Percentiles rank a stretch among this genome's conserved stretches.
phyloP scores from a whole-genome alignment of 2,797 vertebrate genomes.

The Sebastes elongatus region DNA sequence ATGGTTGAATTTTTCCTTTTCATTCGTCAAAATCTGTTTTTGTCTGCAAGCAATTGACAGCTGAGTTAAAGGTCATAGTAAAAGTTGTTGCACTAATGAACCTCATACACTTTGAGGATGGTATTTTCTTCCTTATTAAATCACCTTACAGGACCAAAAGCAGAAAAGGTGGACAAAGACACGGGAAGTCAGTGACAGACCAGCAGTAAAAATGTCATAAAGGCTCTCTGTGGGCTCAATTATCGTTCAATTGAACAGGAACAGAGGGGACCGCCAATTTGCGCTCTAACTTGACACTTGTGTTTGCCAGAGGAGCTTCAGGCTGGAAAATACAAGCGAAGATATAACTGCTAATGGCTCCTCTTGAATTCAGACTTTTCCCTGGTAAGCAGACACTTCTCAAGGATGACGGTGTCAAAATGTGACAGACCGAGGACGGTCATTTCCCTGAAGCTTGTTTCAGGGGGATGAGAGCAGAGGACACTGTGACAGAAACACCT shows the following conservation, averaged over 20 bases:
- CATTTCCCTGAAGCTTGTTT: slow-evolving; percentile 32
- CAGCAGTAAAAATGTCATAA: slow-evolving; percentile 35
- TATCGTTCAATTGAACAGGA: slow-evolving; percentile 52
- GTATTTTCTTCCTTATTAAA: slow-evolving; percentile 14
- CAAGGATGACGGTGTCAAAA: slow-evolving; percentile 21
- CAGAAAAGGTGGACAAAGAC: slow-evolving; percentile 30
- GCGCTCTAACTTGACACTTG: slow-evolving; percentile 41
- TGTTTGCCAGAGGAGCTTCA: slow-evolving; percentile 41
- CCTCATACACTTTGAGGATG: not conserved
- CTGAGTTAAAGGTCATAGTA: slow-evolving; percentile 47
- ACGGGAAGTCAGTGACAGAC: slow-evolving; percentile 35
- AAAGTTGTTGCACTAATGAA: slow-evolving; percentile 44
- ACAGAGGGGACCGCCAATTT: slow-evolving; percentile 54
- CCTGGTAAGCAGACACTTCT: slow-evolving; percentile 3
- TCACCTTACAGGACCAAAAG: slow-evolving; percentile 6
- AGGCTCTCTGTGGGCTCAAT: slow-evolving; percentile 61
- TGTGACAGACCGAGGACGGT: slow-evolving; percentile 1
- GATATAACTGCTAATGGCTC: slow-evolving; percentile 40
- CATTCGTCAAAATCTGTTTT: not conserved
- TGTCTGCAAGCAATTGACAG: not conserved
- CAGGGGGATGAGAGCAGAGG: slow-evolving; percentile 19
- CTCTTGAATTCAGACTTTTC: slow-evolving; percentile 35
- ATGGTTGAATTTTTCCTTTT: not conserved
- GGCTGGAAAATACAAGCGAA: slow-evolving; percentile 19
- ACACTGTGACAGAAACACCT: slow-evolving; percentile 5